Conservation (phyloP, 2,113 vertebrate species). For the Oxyura jamaicensis region DNA sequence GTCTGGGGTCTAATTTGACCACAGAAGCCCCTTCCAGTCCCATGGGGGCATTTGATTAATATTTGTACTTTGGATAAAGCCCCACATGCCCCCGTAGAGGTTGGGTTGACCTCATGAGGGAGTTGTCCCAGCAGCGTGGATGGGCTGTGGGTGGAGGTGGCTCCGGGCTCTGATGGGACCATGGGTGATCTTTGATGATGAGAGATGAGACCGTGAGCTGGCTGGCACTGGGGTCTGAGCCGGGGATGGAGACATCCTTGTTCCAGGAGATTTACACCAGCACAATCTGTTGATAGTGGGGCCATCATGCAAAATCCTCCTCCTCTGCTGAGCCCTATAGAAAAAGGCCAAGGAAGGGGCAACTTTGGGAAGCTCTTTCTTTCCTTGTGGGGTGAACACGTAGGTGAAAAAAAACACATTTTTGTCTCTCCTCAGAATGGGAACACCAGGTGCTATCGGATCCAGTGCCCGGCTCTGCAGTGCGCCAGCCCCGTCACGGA, state of each 20-base stretch:
- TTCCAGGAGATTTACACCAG: background rate
- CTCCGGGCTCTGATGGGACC: background rate
- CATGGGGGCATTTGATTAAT: accelerated
- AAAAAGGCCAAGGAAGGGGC: background rate
- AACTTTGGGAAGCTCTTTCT: background rate
- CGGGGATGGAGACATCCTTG: background rate
- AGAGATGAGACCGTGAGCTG: background rate
- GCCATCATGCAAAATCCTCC: background rate
- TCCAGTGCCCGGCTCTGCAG: conserved; percentile 86
- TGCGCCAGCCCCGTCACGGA: conserved; percentile 86
- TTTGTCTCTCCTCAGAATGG: conserved; percentile 74
- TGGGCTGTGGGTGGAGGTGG: background rate
- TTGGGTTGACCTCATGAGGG: background rate
- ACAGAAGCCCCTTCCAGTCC: background rate
- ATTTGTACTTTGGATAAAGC: background rate
- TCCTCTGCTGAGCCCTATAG: background rate
- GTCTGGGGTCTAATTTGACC: background rate
- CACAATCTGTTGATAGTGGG: accelerated
- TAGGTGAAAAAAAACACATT: accelerated
- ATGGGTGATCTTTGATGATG: accelerated
- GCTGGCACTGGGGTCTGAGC: background rate
- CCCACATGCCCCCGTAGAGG: accelerated
- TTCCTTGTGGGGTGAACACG: accelerated
- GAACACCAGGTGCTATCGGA: conserved; percentile 88
- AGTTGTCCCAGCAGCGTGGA: accelerated